Percentiles rank a stretch among this genome's conserved stretches.
These are phyloP conservation scores for Bacillus rossius DNA, from an alignment of 1,140 invertebrate genomes.

Conservation along the genomic window DNA sequence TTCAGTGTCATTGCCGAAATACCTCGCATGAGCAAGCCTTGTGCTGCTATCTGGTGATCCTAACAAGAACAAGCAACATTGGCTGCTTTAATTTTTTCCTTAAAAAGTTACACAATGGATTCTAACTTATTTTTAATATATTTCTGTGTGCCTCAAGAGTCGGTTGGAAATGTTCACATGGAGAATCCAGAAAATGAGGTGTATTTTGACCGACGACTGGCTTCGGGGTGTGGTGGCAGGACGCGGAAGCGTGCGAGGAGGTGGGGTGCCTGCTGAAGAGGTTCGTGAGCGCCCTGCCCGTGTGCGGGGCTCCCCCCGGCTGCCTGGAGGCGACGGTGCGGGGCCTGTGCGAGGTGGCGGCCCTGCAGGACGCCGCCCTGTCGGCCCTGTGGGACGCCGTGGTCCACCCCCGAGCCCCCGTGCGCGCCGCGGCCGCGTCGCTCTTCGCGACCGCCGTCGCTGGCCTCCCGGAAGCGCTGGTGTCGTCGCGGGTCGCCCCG, in stretches of 20 bases:
- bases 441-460: slow-evolving; percentile 55
- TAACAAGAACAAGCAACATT: no score
- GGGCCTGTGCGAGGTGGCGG: slow-evolving; percentile 32
- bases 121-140: no score
- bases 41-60: no score
- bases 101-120: no score
- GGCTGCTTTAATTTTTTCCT: no score
- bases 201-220: no score
- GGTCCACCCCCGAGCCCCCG: slow-evolving; percentile 54
- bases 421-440: slow-evolving; percentile 52
- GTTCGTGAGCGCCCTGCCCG: slow-evolving; percentile 47
- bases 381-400: slow-evolving; percentile 65
- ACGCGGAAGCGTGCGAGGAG: slow-evolving; percentile 36
- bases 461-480: slow-evolving; percentile 49
- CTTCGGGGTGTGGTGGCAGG: no score
- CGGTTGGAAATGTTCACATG: no score
- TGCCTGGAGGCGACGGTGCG: slow-evolving; percentile 43
- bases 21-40: no score
- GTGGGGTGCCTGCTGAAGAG: slow-evolving; percentile 45
- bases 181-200: no score
- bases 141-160: no score
- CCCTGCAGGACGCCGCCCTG: slow-evolving; percentile 40
- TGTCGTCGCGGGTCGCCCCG: slow-evolving; percentile 55
- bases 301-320: slow-evolving; percentile 48
- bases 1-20: no score